A percentile compares a stretch with the other conserved stretches of the same genome.
These are phyloP conservation scores for Coenonympha arcania DNA, from an alignment of 2,888 invertebrate species.

Conservation along the genomic window DNA sequence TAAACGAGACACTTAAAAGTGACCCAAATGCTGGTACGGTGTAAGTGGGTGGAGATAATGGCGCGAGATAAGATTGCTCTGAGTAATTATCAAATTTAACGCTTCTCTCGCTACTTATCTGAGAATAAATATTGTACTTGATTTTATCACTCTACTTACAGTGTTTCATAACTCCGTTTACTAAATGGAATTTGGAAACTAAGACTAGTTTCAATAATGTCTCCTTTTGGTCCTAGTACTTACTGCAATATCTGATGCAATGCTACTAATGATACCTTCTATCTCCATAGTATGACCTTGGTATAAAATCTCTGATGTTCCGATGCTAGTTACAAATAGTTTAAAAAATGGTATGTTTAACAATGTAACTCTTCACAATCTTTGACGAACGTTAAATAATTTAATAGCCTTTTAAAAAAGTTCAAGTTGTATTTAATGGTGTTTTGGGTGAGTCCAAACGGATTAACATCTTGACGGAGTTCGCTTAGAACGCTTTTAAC, in stretches of 20 bases:
- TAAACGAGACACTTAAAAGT: conserved; percentile 30
- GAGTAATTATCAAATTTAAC: conserved; percentile 68
- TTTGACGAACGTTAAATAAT: conserved; percentile 31
- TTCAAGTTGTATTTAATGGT: conserved; percentile 41
- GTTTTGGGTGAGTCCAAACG: conserved; percentile 41
- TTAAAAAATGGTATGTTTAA: too few relatives aligned
- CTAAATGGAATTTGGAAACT: conserved; percentile 17
- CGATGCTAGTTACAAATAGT: too few relatives aligned
- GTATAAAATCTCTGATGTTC: too few relatives aligned
- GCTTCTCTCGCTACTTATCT: conserved; percentile 58
- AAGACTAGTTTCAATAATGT: conserved; percentile 35
- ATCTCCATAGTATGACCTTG: too few relatives aligned
- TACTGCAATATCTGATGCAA: too few relatives aligned
- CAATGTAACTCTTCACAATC: neutral
- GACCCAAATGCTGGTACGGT: conserved; percentile 35
- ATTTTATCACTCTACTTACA: conserved; percentile 47
- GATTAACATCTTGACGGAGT: conserved; percentile 47
- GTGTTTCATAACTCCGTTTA: conserved; percentile 46
- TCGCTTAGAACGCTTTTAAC: conserved; percentile 53
- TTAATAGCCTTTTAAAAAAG: conserved; percentile 38
- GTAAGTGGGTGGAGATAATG: conserved; percentile 52
- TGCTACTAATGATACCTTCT: too few relatives aligned
- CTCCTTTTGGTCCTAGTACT: too few relatives aligned
- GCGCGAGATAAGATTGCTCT: conserved; percentile 60
- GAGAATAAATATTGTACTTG: conserved; percentile 60